These are phyloP conservation scores for Strigamia maritima DNA, from an alignment of 2,888 invertebrate species.

Conservation along the genomic window DNA sequence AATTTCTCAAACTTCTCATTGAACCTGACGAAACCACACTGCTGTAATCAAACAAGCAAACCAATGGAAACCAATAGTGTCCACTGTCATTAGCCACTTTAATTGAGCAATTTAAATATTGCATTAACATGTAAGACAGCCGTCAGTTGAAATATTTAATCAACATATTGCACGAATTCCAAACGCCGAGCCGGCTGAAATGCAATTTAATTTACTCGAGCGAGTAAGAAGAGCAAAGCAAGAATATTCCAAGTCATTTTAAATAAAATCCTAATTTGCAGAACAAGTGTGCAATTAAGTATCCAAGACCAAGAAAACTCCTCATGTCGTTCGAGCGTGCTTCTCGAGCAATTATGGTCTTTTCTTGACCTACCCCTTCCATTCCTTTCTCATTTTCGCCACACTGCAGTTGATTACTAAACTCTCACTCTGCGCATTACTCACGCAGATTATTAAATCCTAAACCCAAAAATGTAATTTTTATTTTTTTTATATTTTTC, in stretches of 20 bases:
- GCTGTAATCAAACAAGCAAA: background rate
- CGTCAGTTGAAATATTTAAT: background rate
- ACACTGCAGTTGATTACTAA: slow-evolving; percentile 19
- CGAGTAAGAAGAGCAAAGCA: background rate
- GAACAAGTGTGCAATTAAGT: slow-evolving; percentile 23
- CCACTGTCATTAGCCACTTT: background rate
- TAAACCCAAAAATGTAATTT: background rate
- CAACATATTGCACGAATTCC: background rate
- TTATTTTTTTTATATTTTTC: background rate
- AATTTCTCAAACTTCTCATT: background rate
- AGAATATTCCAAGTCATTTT: background rate
- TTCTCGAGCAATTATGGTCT: slow-evolving; percentile 15
- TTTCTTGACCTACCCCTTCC: slow-evolving; percentile 23
- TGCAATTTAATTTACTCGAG: slow-evolving; percentile 1
- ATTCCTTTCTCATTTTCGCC: slow-evolving; percentile 11
- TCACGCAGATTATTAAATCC: background rate
- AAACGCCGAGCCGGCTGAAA: background rate
- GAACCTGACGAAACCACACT: background rate
- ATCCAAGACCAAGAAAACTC: slow-evolving; percentile 1
- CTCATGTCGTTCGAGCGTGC: slow-evolving; percentile 14
- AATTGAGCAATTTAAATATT: background rate
- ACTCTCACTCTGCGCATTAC: background rate
- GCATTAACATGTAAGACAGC: background rate
- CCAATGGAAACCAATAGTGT: too few relatives aligned
- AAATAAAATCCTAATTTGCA: slow-evolving; percentile 19